phyloP scores from a whole-genome alignment of 2,113 vertebrate genomes.

The Larimichthys crocea region DNA sequence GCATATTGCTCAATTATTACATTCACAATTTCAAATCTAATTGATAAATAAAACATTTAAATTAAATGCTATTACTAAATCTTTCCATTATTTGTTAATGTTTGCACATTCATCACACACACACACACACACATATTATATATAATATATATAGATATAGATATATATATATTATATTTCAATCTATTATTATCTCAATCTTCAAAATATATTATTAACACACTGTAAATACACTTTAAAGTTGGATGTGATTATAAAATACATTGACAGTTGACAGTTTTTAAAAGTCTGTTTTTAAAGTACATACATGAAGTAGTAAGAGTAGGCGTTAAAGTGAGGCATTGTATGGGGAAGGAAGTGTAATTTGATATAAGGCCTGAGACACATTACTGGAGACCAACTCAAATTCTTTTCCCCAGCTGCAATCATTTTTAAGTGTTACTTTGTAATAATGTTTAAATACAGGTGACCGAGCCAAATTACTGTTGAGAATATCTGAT shows the following conservation, averaged over 20 bases:
- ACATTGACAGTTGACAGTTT: conserved; percentile 29
- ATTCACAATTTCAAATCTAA: conserved; percentile 73
- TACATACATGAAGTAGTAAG: conserved; percentile 32
- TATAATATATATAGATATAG: too few relatives aligned
- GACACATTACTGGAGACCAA: conserved; percentile 17
- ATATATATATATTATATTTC: conserved; percentile 26
- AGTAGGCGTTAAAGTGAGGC: background rate
- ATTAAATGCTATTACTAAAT: conserved; percentile 56
- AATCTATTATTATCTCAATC: conserved; percentile 45
- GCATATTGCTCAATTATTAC: conserved; percentile 76
- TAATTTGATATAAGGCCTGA: conserved; percentile 37
- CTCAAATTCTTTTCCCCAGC: background rate
- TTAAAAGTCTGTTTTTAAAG: conserved; percentile 35
- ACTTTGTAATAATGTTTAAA: conserved; percentile 15
- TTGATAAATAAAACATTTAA: conserved; percentile 70
- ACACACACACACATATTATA: too few relatives aligned
- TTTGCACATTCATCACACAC: conserved; percentile 46
- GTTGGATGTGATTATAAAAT: conserved; percentile 69
- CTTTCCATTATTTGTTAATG: conserved; percentile 43
- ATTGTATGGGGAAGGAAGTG: background rate
- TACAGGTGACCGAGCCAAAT: background rate
- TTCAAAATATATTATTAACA: conserved; percentile 69
- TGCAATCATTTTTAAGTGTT: background rate
- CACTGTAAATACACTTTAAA: conserved; percentile 61
- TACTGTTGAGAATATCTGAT: background rate